These are phyloP conservation scores for Polyommatus icarus DNA, from an alignment of 2,888 invertebrate genomes.

Conservation along the genomic window DNA sequence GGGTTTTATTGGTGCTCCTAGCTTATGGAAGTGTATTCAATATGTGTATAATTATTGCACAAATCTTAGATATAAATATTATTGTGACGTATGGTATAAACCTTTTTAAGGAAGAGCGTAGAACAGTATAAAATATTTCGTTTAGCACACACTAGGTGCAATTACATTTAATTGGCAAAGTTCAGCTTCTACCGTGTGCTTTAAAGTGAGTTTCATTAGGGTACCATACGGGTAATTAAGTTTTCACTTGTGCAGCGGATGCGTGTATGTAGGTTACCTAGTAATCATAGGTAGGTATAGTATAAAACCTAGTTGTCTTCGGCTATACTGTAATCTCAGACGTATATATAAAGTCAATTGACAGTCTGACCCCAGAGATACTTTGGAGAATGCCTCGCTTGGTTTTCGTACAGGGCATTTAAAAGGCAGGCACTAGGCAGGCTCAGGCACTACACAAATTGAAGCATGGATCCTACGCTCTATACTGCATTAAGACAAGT, in stretches of 20 bases:
- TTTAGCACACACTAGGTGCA: neutral
- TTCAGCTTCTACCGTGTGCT: neutral
- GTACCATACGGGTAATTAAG: slow-evolving; percentile 3
- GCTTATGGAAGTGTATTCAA: neutral
- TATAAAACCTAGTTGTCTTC: too few relatives aligned
- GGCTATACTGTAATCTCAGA: too few relatives aligned
- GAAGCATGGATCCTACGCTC: too few relatives aligned
- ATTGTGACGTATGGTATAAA: neutral
- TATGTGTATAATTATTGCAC: neutral
- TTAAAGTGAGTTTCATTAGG: neutral
- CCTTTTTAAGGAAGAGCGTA: neutral
- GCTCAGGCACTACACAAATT: too few relatives aligned
- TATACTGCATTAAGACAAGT: too few relatives aligned
- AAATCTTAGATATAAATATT: too few relatives aligned
- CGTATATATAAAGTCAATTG: too few relatives aligned
- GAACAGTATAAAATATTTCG: neutral
- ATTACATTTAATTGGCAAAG: neutral
- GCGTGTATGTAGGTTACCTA: neutral
- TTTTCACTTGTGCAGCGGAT: neutral
- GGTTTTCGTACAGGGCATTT: too few relatives aligned
- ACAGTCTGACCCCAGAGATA: too few relatives aligned
- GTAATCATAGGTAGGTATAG: neutral
- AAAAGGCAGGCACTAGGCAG: too few relatives aligned
- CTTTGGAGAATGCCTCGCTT: too few relatives aligned
- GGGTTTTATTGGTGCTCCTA: too few relatives aligned